Percentiles rank a stretch among this genome's conserved stretches.
phyloP scores from a whole-genome alignment of 2,888 invertebrate species.

The Cantharis rufa region DNA sequence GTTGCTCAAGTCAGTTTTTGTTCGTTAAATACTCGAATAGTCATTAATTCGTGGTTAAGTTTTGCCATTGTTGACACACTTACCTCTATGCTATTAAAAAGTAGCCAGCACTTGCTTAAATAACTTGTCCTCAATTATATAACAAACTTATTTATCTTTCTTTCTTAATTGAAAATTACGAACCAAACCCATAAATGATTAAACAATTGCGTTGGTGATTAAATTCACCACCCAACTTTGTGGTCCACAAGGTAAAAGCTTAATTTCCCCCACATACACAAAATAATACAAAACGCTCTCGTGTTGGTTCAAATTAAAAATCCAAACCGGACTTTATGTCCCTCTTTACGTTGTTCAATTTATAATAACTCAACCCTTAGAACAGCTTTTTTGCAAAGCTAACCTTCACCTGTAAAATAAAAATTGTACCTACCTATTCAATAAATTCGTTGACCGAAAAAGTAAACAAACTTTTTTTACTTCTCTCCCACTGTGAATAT shows the following conservation, averaged over 20 bases:
- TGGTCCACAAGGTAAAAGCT: not conserved
- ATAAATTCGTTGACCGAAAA: not conserved
- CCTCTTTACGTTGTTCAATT: not conserved
- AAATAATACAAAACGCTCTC: not conserved
- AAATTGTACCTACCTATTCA: not conserved
- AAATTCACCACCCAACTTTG: not conserved
- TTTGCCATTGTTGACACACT: conserved; percentile 14
- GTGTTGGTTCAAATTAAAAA: not conserved
- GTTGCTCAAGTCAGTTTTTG: conserved; percentile 5
- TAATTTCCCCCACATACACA: not conserved
- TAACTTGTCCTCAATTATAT: conserved; percentile 15
- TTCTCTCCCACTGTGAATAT: not conserved
- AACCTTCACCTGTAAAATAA: not conserved
- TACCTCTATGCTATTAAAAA: conserved; percentile 5
- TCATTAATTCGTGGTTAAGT: conserved; percentile 7
- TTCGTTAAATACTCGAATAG: conserved; percentile 3
- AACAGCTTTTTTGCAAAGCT: not conserved
- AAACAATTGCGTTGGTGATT: not conserved
- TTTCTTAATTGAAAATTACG: not conserved
- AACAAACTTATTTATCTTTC: not conserved
- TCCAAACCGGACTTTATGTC: not conserved
- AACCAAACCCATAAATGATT: not conserved
- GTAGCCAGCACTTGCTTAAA: not conserved
- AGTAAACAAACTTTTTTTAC: not conserved
- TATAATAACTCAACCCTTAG: not conserved